These are phyloP conservation scores for Sebastes schlegelii DNA, from an alignment of 2,113 vertebrate species.

Conservation along the genomic window DNA sequence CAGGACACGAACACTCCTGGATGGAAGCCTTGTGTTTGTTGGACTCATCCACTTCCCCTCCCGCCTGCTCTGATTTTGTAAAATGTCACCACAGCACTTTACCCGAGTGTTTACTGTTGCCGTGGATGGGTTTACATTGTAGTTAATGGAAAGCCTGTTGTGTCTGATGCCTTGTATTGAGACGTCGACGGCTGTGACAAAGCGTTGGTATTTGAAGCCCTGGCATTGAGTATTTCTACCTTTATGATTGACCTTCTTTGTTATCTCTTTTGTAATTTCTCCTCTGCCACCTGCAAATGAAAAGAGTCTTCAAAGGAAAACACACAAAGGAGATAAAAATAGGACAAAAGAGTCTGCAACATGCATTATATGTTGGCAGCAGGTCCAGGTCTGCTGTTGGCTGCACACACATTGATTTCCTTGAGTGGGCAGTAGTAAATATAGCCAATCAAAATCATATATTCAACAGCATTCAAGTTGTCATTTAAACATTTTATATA, in stretches of 20 bases:
- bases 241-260: neutral
- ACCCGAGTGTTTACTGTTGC: too few species aligned
- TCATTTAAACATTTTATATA: neutral
- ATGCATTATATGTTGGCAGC: constrained; percentile 29
- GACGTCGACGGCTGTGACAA: too few species aligned
- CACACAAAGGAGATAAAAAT: neutral
- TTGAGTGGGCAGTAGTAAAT: constrained; percentile 37
- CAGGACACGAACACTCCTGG: too few species aligned
- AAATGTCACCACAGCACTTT: too few species aligned
- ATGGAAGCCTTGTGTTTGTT: too few species aligned
- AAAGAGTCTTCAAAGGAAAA: neutral
- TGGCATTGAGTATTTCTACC: neutral
- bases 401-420: constrained; percentile 45
- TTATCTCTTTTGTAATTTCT: neutral
- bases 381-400: constrained; percentile 29
- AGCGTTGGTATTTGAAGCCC: too few species aligned
- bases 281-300: neutral
- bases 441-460: neutral
- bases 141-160: too few species aligned
- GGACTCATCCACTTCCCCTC: too few species aligned
- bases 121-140: too few species aligned
- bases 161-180: too few species aligned
- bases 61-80: too few species aligned
- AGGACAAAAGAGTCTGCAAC: constrained; percentile 25
- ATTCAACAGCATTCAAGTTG: neutral